These are phyloP conservation scores for Liodrosophila aerea DNA, from an alignment of 2,888 invertebrate species.

Conservation along the genomic window DNA sequence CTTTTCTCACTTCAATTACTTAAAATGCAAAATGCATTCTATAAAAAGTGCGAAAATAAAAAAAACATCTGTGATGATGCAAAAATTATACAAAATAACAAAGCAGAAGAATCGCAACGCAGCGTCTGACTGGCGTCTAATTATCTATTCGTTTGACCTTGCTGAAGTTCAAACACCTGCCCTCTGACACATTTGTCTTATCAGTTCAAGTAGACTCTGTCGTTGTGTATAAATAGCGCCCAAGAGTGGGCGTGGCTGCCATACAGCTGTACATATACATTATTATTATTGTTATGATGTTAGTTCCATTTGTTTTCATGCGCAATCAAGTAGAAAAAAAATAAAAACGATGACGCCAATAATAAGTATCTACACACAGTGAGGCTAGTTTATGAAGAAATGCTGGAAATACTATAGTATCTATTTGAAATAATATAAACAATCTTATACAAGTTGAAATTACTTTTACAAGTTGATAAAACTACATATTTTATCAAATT, in stretches of 20 bases:
- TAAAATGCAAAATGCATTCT: no score
- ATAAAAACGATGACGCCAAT: conserved; percentile 19
- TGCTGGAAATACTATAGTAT: background rate
- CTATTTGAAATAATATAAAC: background rate
- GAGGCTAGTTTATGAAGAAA: no score
- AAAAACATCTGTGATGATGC: background rate
- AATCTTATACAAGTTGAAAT: background rate
- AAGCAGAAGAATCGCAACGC: conserved; percentile 3
- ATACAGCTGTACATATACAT: no score
- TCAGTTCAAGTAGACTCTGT: conserved; percentile 26
- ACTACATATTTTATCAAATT: no score
- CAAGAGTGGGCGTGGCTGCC: conserved; percentile 62
- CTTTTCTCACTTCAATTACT: no score
- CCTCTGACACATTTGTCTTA: conserved; percentile 64
- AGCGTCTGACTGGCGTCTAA: background rate
- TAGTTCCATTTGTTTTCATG: conserved; percentile 10
- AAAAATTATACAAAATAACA: background rate
- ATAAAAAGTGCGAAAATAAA: background rate
- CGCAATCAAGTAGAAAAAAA: conserved; percentile 19
- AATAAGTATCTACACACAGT: background rate
- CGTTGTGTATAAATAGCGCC: conserved; percentile 41
- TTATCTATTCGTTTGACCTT: conserved; percentile 51
- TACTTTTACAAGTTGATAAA: conserved; percentile 8
- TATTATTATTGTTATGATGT: no score
- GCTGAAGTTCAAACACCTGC: conserved; percentile 67